Percentiles rank a stretch among this genome's conserved stretches.
phyloP scores from a whole-genome alignment of 2,113 vertebrate genomes.

The Cheilinus undulatus region DNA sequence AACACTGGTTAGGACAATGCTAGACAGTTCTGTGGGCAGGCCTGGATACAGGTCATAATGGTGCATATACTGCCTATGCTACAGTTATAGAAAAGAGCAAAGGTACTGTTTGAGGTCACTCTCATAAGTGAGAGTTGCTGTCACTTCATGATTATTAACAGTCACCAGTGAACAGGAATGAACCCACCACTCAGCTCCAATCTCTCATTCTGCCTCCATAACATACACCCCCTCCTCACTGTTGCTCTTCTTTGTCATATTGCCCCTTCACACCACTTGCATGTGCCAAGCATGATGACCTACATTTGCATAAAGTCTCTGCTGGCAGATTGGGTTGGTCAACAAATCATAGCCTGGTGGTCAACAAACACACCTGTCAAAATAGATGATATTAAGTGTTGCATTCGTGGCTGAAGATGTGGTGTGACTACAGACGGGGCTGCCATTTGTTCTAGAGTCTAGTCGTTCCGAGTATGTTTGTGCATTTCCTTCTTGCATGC shows the following conservation, averaged over 20 bases:
- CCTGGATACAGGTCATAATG: constrained; percentile 30
- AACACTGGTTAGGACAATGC: too few relatives aligned
- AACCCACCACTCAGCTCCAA: constrained; percentile 28
- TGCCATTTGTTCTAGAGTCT: background rate
- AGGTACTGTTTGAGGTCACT: constrained; percentile 30
- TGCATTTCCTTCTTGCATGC: constrained; percentile 36
- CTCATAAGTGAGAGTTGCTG: constrained; percentile 59
- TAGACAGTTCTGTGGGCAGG: too few relatives aligned
- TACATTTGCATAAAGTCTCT: constrained; percentile 72
- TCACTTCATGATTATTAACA: constrained; percentile 47
- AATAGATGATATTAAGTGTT: constrained; percentile 25
- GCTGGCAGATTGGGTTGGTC: constrained; percentile 59
- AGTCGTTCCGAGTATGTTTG: constrained; percentile 3
- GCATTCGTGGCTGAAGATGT: constrained; percentile 22
- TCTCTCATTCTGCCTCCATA: constrained; percentile 25
- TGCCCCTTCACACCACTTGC: constrained; percentile 50
- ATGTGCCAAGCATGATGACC: constrained; percentile 71
- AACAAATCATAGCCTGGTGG: constrained; percentile 47
- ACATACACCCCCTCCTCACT: background rate
- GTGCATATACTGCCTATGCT: background rate
- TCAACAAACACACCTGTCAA: constrained; percentile 58
- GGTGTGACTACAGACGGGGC: constrained; percentile 3
- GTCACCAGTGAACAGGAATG: constrained; percentile 35
- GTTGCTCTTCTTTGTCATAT: constrained; percentile 15
- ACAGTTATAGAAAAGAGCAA: constrained; percentile 12